phyloP scores from a whole-genome alignment of 2,888 invertebrate species.

The Arge pagana region DNA sequence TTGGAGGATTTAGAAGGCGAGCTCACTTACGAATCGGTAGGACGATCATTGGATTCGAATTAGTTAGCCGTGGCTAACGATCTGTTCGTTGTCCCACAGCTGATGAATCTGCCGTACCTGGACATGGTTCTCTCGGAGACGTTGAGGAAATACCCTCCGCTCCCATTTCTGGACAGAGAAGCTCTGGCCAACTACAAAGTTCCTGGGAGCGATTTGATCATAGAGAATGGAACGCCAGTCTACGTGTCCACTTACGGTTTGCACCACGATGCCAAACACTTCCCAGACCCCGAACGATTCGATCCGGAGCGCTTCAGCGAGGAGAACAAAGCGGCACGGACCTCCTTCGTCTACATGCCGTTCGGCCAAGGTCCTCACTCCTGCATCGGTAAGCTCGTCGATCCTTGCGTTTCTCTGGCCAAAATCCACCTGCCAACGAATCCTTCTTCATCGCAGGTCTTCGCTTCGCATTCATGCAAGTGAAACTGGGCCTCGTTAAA shows the following conservation, averaged over 20 bases:
- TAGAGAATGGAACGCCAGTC: slow-evolving; percentile 50
- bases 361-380: slow-evolving; percentile 57
- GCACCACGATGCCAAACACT: slow-evolving; percentile 57
- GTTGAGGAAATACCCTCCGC: slow-evolving; percentile 58
- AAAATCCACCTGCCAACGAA: too few relatives aligned
- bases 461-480: slow-evolving; percentile 1
- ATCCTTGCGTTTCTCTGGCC: too few relatives aligned
- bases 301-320: slow-evolving; percentile 58
- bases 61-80: too few relatives aligned
- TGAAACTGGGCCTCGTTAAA: not conserved
- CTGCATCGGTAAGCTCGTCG: slow-evolving; percentile 54
- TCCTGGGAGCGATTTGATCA: slow-evolving; percentile 39
- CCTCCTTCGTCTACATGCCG: slow-evolving; percentile 51
- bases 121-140: slow-evolving; percentile 47
- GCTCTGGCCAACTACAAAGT: slow-evolving; percentile 49
- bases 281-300: slow-evolving; percentile 56
- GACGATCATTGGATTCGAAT: too few relatives aligned
- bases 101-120: slow-evolving; percentile 5
- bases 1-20: slow-evolving; percentile 36
- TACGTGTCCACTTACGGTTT: slow-evolving; percentile 52
- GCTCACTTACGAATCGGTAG: slow-evolving; percentile 45
- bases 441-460: slow-evolving; percentile 19
- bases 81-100: too few relatives aligned
- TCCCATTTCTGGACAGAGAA: slow-evolving; percentile 48
- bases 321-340: slow-evolving; percentile 40